Base-by-base conservation (phyloP, 2,797 vertebrate species). In the Ara ararauna region DNA sequence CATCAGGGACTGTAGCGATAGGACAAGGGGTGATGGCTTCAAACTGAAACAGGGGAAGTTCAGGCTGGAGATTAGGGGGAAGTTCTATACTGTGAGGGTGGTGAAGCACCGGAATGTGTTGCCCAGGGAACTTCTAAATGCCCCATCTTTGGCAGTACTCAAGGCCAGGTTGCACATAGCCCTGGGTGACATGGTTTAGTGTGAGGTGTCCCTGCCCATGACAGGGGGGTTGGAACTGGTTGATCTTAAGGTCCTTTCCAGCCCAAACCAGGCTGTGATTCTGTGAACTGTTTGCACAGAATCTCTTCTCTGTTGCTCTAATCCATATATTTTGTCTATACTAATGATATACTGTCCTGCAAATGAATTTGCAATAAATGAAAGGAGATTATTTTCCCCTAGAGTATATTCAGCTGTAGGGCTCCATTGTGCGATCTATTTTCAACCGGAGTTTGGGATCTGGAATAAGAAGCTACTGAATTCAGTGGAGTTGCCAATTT, bases 401-500 rank as follows among this genome's bases (percentile, higher is more conserved):
- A 26, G 87, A 91, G 75, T 80, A 77, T 96, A 83, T 77, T 96
- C 94, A 96, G 85, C 94, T 96, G 93, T 89, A 94, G 78, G 58
- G 85, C 45, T 95, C 78, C 58, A 91, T 96, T 91, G 85, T 94
- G 78, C 85, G 89, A 68, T 94, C 77, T 96, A 21, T 96, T 96
- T 94, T 87, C 81, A 91, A 85, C 65, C 62, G 26, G 65, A 87
- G 84, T 83, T 95, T 75, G 75, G 90, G 89, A 91, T 86, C 89
- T 87, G 84, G 78, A 92, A 58, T 74, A 85, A 90, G 85, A 36
- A 68, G 20, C 68, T 82, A 68, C 89, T 80, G 93, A 93, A 92
- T 87, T 77, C 71, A 87, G 61, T 40, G 70, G 64, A 74, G 81
- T 85, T 96, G 85, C 92, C 89, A 94, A 54, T 89, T 96, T 85